Conservation (phyloP, 2,797 vertebrate genomes). For the Taenioides sp. region DNA sequence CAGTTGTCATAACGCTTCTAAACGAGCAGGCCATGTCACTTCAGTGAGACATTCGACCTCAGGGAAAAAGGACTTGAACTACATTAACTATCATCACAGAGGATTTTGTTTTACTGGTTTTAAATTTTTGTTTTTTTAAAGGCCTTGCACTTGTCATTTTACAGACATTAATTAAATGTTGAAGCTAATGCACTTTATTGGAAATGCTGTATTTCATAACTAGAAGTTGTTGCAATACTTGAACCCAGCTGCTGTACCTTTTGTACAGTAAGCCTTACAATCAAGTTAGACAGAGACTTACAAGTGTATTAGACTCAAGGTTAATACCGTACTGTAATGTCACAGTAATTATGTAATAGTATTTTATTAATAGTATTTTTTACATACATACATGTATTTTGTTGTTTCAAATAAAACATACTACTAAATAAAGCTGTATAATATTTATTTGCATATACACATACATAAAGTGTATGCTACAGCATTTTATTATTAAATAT, state of each 20-base stretch:
- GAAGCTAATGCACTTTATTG: conserved; percentile 39
- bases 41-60: not conserved
- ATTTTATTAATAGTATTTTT: not conserved
- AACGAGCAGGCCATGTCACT: conserved; percentile 9
- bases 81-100: not conserved
- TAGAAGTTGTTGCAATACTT: conserved; percentile 1
- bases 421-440: conserved; percentile 16
- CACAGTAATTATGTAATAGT: not conserved
- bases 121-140: not conserved
- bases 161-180: not conserved
- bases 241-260: conserved; percentile 18
- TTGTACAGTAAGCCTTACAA: conserved; percentile 33
- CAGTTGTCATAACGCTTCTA: conserved; percentile 77
- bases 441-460: conserved; percentile 53
- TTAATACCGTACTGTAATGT: not conserved
- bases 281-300: conserved; percentile 9
- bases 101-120: not conserved
- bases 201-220: conserved; percentile 16
- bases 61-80: not conserved
- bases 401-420: conserved; percentile 8
- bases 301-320: not conserved
- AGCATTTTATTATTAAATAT: conserved; percentile 74
- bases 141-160: not conserved
- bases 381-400: not conserved
- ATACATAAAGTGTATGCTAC: conserved; percentile 53